These are phyloP conservation scores for Tetanocera ferruginea DNA, from an alignment of 2,888 invertebrate species.

Conservation along the genomic window DNA sequence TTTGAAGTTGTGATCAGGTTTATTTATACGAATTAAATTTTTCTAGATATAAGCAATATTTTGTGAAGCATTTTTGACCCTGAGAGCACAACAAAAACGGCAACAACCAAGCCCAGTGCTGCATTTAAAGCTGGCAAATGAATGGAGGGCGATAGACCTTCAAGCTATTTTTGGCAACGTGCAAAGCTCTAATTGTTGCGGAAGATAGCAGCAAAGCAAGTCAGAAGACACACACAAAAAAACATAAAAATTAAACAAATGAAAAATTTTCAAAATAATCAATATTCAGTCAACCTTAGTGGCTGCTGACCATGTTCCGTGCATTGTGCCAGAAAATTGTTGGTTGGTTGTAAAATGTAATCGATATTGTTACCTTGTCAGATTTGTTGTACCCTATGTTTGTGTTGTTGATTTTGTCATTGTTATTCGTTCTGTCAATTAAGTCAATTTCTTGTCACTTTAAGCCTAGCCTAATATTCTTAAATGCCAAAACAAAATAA, in stretches of 20 bases:
- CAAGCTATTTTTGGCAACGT: constrained; percentile 18
- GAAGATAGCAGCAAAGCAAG: not conserved
- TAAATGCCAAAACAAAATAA: not conserved
- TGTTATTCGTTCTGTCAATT: not conserved
- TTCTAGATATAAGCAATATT: too few species aligned
- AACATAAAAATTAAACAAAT: not conserved
- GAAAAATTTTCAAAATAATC: not conserved
- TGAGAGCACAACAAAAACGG: not conserved
- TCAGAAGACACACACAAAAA: not conserved
- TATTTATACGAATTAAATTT: constrained; percentile 4
- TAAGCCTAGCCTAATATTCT: not conserved
- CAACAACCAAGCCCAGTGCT: not conserved
- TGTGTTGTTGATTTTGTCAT: not conserved
- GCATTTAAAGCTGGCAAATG: not conserved
- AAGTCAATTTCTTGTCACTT: not conserved
- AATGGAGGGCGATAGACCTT: not conserved
- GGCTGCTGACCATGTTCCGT: not conserved
- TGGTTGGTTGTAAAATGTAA: not conserved
- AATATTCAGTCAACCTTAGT: not conserved
- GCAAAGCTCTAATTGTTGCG: constrained; percentile 14
- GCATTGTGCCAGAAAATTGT: constrained; percentile 11
- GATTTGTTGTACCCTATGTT: not conserved
- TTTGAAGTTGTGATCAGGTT: not conserved
- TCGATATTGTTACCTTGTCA: constrained; percentile 9
- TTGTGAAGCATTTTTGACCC: too few species aligned